Evolutionary conservation across 2,797 vertebrate genomes (phyloP).

Genomic region (Rhabdophis nuchalis): DNA sequence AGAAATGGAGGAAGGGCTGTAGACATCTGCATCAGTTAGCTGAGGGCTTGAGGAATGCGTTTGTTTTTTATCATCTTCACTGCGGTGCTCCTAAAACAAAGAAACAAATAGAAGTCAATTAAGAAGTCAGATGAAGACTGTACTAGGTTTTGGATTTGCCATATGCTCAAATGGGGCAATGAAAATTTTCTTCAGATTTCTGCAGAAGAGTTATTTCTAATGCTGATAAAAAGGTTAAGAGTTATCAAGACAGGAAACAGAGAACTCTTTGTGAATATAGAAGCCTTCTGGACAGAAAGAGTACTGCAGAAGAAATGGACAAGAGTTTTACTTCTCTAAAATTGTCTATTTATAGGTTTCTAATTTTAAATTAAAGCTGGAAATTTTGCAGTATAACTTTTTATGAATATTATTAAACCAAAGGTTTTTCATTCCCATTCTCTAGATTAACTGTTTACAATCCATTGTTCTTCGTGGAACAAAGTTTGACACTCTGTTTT

Average conservation of each 20-base stretch:
- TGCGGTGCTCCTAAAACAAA: slow-evolving; percentile 75
- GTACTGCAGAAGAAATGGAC: background rate
- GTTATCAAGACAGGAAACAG: background rate
- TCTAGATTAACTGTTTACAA: background rate
- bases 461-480: background rate
- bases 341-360: background rate
- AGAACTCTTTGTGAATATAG: background rate
- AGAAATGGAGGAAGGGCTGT: slow-evolving; percentile 90
- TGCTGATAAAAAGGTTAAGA: background rate
- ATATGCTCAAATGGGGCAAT: background rate
- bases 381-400: background rate
- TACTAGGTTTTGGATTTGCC: background rate
- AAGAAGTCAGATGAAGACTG: background rate
- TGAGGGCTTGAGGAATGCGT: slow-evolving; percentile 68
- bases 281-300: background rate
- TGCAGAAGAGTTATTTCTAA: background rate
- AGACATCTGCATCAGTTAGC: slow-evolving; percentile 76
- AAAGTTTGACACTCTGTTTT: background rate
- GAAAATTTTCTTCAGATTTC: background rate
- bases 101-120: background rate
- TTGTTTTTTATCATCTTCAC: slow-evolving; percentile 74
- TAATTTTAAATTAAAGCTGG: background rate
- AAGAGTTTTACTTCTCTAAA: background rate
- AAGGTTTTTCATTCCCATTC: background rate
- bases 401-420: background rate